Evolutionary conservation across 2,797 vertebrate genomes (phyloP).

Genomic region (Cuculus canorus): DNA sequence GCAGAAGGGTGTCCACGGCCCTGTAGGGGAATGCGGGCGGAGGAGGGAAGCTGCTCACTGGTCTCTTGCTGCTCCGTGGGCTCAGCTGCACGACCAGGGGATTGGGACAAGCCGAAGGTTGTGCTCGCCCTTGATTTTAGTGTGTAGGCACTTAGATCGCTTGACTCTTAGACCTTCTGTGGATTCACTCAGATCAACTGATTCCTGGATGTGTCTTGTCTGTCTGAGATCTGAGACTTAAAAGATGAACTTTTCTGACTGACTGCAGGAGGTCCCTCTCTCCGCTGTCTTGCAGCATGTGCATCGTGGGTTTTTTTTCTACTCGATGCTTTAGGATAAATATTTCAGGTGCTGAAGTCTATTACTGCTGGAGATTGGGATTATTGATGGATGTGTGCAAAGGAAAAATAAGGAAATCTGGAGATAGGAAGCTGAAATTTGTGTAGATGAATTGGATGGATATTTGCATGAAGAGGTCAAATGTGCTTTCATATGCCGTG

Average conservation of each 20-base stretch:
- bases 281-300: background rate
- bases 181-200: background rate
- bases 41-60: fast-evolving
- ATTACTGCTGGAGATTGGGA: background rate
- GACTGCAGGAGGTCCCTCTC: background rate
- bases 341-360: background rate
- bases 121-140: background rate
- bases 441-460: background rate
- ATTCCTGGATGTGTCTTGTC: background rate
- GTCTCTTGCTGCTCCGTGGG: background rate
- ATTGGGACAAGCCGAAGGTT: fast-evolving
- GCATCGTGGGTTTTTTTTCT: background rate
- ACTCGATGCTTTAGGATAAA: background rate
- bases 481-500: background rate
- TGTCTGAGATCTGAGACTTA: background rate
- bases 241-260: background rate
- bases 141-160: background rate
- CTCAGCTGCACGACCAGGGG: background rate
- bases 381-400: background rate
- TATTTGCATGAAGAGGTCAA: background rate
- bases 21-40: background rate
- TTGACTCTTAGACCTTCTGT: background rate
- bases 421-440: background rate
- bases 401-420: background rate
- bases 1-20: background rate